Conservation (phyloP, 2,888 invertebrate genomes). For the Archaeoteleia sp. region DNA sequence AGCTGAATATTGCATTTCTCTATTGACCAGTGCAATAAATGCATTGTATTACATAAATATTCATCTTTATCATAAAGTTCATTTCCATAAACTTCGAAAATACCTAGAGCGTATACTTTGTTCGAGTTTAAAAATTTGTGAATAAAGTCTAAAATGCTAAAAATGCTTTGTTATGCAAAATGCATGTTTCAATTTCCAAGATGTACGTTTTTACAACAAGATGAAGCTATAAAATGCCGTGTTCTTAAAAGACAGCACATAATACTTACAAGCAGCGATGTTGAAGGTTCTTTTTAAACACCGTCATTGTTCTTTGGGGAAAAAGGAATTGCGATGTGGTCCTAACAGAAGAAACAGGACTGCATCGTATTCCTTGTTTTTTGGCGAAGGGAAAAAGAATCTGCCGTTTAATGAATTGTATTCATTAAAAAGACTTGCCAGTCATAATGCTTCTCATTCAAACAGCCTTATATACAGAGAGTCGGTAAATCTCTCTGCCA, state of each 20-base stretch:
- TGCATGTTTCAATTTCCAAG: conserved; percentile 24
- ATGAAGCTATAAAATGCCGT: conserved; percentile 26
- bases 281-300: conserved; percentile 26
- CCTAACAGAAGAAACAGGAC: conserved; percentile 7
- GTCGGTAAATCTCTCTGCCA: conserved; percentile 9
- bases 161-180: conserved; percentile 35
- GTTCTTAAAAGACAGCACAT: conserved; percentile 33
- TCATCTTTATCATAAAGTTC: no score
- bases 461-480: conserved; percentile 1
- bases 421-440: conserved; percentile 25
- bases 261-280: conserved; percentile 24
- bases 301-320: conserved; percentile 30
- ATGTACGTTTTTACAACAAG: conserved; percentile 15
- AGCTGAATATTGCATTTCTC: no score
- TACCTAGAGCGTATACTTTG: no score
- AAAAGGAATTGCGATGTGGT: no score
- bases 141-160: no score
- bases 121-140: no score
- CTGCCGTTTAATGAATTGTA: conserved; percentile 37
- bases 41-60: no score
- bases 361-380: conserved; percentile 7
- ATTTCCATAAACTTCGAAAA: no score
- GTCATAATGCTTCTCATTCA: conserved; percentile 11
- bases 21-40: no score
- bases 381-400: conserved; percentile 9